Percentiles rank a stretch among this genome's conserved stretches.
Conservation (phyloP, 2,888 invertebrate genomes). For the Sericinus montela region DNA sequence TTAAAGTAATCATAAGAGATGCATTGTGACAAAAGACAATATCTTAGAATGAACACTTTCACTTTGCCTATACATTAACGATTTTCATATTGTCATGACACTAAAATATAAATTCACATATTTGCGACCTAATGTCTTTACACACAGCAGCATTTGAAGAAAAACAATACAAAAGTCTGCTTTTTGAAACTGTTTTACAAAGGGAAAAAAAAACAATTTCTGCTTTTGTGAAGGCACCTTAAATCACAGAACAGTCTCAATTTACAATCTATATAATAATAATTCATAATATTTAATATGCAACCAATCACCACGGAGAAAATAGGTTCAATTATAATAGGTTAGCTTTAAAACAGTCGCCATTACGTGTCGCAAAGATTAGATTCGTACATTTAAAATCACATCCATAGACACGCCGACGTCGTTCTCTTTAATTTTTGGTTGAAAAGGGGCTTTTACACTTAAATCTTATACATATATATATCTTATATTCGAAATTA, state of each 20-base stretch:
- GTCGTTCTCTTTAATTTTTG: not conserved
- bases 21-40: not conserved
- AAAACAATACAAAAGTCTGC: no score
- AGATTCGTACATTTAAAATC: no score
- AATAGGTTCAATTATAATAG: not conserved
- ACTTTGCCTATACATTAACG: no score
- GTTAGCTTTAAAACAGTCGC: not conserved
- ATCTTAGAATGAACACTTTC: not conserved
- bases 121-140: no score
- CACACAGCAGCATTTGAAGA: no score
- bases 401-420: slow-evolving; percentile 3
- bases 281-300: not conserved
- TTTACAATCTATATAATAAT: slow-evolving; percentile 7
- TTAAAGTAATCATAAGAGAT: no score
- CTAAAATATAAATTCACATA: no score
- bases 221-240: slow-evolving; percentile 4
- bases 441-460: slow-evolving; percentile 7
- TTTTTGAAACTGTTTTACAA: not conserved
- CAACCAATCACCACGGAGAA: slow-evolving; percentile 5
- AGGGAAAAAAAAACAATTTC: not conserved
- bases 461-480: slow-evolving; percentile 20
- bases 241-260: slow-evolving; percentile 15
- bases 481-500: slow-evolving; percentile 23
- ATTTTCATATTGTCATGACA: slow-evolving; percentile 6
- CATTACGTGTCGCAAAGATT: not conserved